Conservation (phyloP, 2,797 vertebrate species). For the Sebastes hubbsi region DNA sequence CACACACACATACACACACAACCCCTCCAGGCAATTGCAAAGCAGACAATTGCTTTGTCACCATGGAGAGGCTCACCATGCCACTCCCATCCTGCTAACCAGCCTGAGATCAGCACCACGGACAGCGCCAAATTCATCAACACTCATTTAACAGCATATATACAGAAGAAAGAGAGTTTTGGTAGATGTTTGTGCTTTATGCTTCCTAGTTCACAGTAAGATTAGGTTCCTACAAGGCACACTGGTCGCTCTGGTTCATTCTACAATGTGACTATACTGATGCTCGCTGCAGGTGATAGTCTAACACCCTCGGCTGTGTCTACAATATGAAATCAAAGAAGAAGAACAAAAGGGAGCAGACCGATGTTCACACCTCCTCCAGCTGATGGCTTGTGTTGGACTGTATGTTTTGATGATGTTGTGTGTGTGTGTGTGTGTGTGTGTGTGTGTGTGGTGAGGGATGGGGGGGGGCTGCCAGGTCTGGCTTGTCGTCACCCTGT, state of each 20-base stretch:
- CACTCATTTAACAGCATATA: too few species aligned
- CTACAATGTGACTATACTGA: neutral
- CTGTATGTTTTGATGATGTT: neutral
- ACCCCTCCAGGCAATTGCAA: too few species aligned
- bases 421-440: neutral
- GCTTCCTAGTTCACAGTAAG: neutral
- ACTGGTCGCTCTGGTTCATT: neutral
- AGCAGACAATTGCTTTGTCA: too few species aligned
- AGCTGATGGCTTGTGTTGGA: neutral
- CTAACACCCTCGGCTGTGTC: neutral
- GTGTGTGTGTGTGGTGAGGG: neutral
- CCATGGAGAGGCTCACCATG: too few species aligned
- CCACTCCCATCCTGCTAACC: too few species aligned
- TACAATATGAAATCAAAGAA: neutral
- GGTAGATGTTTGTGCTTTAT: neutral
- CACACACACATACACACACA: too few species aligned
- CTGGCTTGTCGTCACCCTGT: slow-evolving; percentile 25
- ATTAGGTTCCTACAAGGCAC: neutral
- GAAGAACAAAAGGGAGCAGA: neutral
- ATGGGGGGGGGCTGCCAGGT: neutral
- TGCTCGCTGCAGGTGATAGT: neutral
- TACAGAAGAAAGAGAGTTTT: neutral
- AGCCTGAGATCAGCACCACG: too few species aligned
- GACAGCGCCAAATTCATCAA: too few species aligned
- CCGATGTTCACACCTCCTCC: neutral